Evolutionary conservation across 2,113 vertebrate species (phyloP).

Genomic region (Gambusia affinis): DNA sequence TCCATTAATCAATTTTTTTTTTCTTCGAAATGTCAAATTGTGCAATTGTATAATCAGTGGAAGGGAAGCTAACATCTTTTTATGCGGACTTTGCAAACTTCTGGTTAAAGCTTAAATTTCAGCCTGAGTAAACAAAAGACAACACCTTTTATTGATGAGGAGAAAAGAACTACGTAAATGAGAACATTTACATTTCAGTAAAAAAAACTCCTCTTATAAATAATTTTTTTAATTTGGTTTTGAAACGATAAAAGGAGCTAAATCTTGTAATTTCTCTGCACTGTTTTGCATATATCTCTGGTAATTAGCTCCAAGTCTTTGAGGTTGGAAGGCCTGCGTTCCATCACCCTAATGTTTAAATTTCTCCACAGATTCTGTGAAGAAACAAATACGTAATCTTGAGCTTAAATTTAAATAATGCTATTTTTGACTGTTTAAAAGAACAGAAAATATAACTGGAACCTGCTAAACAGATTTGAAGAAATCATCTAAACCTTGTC

Average conservation of each 20-base stretch:
- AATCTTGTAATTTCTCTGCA: background rate
- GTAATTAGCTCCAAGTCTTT: background rate
- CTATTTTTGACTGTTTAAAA: background rate
- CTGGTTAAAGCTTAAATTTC: background rate
- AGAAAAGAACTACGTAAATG: background rate
- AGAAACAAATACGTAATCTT: too few relatives aligned
- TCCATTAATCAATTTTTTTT: too few relatives aligned
- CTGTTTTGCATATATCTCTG: background rate
- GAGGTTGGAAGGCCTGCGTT: background rate
- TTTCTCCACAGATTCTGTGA: background rate
- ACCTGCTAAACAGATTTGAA: background rate
- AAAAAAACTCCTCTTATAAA: too few relatives aligned
- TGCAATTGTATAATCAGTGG: too few relatives aligned
- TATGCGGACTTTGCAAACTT: too few relatives aligned
- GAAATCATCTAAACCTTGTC: background rate
- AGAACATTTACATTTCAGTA: background rate
- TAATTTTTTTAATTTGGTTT: background rate
- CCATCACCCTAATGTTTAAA: background rate
- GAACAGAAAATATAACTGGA: too few relatives aligned
- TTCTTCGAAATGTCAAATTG: too few relatives aligned
- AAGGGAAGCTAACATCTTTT: too few relatives aligned
- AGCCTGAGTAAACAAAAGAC: background rate
- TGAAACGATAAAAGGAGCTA: background rate
- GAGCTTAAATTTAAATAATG: too few relatives aligned
- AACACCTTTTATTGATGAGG: background rate